A percentile compares a stretch with the other conserved stretches of the same genome.
Conservation (phyloP, 2,113 vertebrate species). For the Corythornis cristatus region DNA sequence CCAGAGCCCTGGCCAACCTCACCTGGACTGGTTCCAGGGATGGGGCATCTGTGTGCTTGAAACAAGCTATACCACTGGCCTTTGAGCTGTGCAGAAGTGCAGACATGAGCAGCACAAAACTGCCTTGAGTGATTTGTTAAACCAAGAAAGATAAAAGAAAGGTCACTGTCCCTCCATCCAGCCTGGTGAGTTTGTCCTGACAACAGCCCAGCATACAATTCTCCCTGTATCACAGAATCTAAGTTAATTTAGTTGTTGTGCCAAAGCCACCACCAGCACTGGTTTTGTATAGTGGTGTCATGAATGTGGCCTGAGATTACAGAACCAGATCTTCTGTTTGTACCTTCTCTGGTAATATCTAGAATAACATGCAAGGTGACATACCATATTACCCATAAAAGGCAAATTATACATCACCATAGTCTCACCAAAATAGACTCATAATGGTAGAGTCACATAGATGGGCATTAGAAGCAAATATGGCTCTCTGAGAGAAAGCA, state of each 20-base stretch:
- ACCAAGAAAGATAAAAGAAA: not conserved
- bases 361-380: not conserved
- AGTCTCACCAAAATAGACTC: not conserved
- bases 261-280: not conserved
- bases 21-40: not conserved
- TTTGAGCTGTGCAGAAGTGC: not conserved
- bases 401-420: not conserved
- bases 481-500: not conserved
- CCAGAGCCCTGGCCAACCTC: not conserved
- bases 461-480: not conserved
- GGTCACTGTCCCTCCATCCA: not conserved
- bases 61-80: not conserved
- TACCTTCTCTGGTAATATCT: not conserved
- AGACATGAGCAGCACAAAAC: not conserved
- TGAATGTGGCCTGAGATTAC: not conserved
- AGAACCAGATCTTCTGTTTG: not conserved
- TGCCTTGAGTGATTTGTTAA: not conserved
- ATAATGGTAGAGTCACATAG: not conserved
- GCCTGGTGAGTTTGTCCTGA: not conserved
- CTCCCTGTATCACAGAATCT: not conserved
- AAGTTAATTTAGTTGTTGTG: not conserved
- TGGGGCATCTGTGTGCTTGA: not conserved
- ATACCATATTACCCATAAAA: not conserved
- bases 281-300: not conserved
- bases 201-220: not conserved